Evolutionary conservation across 2,113 vertebrate species (phyloP), one percentile per base, ranked within the genome.

Genomic region (Origma solitaria): DNA sequence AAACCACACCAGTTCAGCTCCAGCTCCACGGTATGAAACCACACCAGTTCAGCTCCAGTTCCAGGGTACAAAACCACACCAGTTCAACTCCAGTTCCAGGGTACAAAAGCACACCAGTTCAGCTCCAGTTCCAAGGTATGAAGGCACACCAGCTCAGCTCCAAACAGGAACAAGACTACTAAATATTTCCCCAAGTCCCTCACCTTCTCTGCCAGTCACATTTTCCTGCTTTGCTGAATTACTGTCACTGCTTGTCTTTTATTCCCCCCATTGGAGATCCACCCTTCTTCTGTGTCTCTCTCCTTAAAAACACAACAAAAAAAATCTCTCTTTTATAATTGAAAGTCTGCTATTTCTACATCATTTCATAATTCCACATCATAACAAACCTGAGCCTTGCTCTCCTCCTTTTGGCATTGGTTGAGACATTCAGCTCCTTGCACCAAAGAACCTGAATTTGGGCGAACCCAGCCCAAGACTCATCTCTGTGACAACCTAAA

Each of bases 191-290:
- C 17, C 38, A 56, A 15, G 51, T 35, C 30, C 13, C 53, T 78
- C 28, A 23, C 51, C 49, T 86, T 71, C 23, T 15, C 33, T 35
- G 21, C 24, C 58, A 73, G 53, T 7, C 62, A 62, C 47, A 11
- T 4, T 35, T 5, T 53, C 47, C 21, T 27, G 16, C 37, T 89
- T 65, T 76, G 24, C 30, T 56, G 3, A 25, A 18, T 22, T 38
- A 27, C 33, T 37, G 6, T 18, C 75, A 62, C 31, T 9, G 35
- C 49, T 56, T 33, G 11, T 22, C 18, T 62, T 79, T n/a, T 78
- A 10, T 8, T 0, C 11, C 1, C 6, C 6, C 2, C 5, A 5
- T 0, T 51, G 49, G 21, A 27, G 6, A 35, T 68, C 10, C 10
- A 68, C 11, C 2, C 8, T 51, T 45, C 18, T 50, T 80, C 40